Base-by-base conservation (phyloP, 2,888 invertebrate genomes). In the Chymomyza amoena region DNA sequence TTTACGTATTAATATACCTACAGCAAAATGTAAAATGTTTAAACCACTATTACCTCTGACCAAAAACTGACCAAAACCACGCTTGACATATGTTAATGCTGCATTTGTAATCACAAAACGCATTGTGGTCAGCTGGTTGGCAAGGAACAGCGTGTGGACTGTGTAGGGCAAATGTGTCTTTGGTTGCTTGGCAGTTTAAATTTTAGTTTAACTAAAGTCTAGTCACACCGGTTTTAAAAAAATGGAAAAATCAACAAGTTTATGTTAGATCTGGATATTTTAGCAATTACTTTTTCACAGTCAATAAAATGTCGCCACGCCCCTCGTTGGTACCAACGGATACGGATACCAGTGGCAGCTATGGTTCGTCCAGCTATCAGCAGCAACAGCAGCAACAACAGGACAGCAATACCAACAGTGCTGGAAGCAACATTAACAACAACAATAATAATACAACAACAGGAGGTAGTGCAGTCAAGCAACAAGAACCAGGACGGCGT, bases 401-500 rank as follows among this genome's bases (percentile, higher is more conserved):
- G 84, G 85, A 92, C 92, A 28, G 91, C 90, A 90, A 75, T 72
- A 82, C 82, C 77, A 81, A 84, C 72, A 93, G 63, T 54, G 61
- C 76, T 71, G 76, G 72, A 79, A 74, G 80, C 92, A 93, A 92
- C 72, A 64, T 83, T 91, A 88, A 92, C 90, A 92, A 84, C 79
- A 89, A 90, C 68, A 90, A 90, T 76, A 89, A 89, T 66, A 89
- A 75, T 63, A 79, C 77, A 51, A 67, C 69, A 0, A 69, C 73
- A 13, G 77, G 78, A 4, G 76, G 76, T 15, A 75, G 79, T 28
- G 87, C 86, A 56, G 74, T 86, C 66, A 81, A 83, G 61, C 84
- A 84, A 75, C 96, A 96, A 90, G 94, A 95, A 16, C 95, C 96
- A 5, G 95, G 95, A 3, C 96, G 96, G 59, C 93, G 96, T 57